These are phyloP conservation scores for Xenus cinereus DNA, from an alignment of 2,113 vertebrate species.

Conservation along the genomic window DNA sequence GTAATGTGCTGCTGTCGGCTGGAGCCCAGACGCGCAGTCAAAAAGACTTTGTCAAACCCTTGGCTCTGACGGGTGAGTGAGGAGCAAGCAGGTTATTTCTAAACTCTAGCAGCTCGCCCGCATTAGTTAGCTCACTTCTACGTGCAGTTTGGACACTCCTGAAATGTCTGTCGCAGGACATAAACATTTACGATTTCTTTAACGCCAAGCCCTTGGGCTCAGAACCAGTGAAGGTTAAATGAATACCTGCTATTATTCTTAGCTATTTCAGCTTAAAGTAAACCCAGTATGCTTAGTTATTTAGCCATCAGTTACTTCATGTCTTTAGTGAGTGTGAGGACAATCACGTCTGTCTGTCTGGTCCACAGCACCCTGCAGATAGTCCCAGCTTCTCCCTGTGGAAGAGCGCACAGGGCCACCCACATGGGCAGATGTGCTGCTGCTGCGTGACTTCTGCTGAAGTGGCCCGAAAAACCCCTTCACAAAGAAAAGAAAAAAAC, in stretches of 20 bases:
- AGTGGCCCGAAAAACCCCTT: accelerated
- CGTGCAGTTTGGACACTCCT: neutral
- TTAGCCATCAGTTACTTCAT: neutral
- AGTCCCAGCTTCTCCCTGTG: neutral
- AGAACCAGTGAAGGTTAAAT: neutral
- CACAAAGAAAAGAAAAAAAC: neutral
- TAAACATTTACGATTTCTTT: conserved; percentile 20
- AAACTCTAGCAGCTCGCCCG: neutral
- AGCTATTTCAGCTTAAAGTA: neutral
- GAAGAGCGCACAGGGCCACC: neutral
- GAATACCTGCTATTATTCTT: conserved; percentile 37
- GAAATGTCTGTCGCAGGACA: conserved; percentile 23
- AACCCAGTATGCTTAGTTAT: neutral
- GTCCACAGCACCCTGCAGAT: neutral
- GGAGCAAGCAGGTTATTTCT: conserved; percentile 41
- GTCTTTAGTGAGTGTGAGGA: neutral
- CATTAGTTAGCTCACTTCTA: neutral
- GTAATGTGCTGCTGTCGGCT: neutral
- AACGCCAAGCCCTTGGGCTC: neutral
- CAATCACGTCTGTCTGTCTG: neutral
- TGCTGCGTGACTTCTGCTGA: neutral
- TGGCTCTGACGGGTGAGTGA: neutral
- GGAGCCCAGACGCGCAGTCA: neutral
- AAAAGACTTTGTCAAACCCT: conserved; percentile 37
- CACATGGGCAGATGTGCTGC: neutral